Percentiles rank a stretch among this genome's conserved stretches.
These are phyloP conservation scores for Sialia sialis DNA, from an alignment of 2,113 vertebrate species.

Conservation along the genomic window DNA sequence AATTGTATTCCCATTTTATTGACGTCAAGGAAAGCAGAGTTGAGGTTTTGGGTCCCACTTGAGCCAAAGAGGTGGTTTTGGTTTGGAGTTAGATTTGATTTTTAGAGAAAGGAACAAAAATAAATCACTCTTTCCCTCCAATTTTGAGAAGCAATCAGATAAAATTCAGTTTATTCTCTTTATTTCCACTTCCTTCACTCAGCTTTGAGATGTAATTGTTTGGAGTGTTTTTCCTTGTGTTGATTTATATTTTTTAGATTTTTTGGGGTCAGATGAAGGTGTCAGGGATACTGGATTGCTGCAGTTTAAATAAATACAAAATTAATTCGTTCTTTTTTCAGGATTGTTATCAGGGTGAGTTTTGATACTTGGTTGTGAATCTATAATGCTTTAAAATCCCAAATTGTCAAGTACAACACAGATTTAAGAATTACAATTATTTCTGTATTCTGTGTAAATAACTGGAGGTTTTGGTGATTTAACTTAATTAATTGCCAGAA, in stretches of 20 bases:
- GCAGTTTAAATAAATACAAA: background rate
- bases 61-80: background rate
- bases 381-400: background rate
- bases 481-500: background rate
- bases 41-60: background rate
- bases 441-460: background rate
- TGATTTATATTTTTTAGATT: background rate
- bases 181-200: background rate
- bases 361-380: background rate
- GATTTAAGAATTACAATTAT: background rate
- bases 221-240: background rate
- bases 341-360: background rate
- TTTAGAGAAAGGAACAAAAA: background rate
- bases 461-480: background rate
- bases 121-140: background rate
- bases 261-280: background rate
- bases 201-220: background rate
- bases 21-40: background rate
- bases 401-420: accelerated
- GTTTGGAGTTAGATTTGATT: background rate
- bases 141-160: background rate
- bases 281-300: background rate
- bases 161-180: background rate
- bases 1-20: accelerated
- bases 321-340: background rate